Evolutionary conservation across 2,888 invertebrate genomes (phyloP), one percentile per base, ranked within the genome.

Genomic region (Lasiommata megera): DNA sequence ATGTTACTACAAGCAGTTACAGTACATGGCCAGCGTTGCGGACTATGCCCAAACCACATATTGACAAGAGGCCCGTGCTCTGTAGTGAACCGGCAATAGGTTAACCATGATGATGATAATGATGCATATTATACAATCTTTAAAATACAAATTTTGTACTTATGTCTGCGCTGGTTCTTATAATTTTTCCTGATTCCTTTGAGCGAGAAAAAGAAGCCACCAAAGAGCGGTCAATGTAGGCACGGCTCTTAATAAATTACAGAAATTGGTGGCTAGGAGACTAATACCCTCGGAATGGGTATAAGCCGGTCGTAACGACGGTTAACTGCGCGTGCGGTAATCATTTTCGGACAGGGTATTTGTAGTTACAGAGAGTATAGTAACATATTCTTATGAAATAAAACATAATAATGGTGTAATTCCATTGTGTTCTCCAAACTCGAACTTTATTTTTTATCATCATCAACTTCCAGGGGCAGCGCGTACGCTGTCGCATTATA

Each of bases 181-280:
- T 82, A 80, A 81, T 82, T 80, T 84, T 87, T 86, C 82, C 84
- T 87, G 60, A 61, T 67, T 69, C 70, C 76, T 73, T 67, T 62
- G 67, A 76, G 80, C 75, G 76, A 74, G 79, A 79, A 83, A 81
- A 82, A 77, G 86, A 86, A 85, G 82, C 85, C 84, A 76, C 77
- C 73, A 73, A 82, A 79, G 73, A 74, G 76, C 76, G 76, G 73
- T 76, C 75, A 80, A 76, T 60, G 64, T 81, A 80, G 80, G 76
- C 79, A 78, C 82, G 80, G 78, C 84, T 85, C 80, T 88, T 89
- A 88, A 88, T 89, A 88, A 88, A 89, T 89, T 87, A 88, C 85
- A 81, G 76, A 83, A 89, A 89, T 89, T 84, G 86, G 82, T 81
- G 83, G 78, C 78, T 73, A 80, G 70, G 75, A 79, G 82, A 86